Percentiles rank a stretch among this genome's conserved stretches.
Evolutionary conservation across 2,888 invertebrate species (phyloP).

Genomic region (Zygaena filipendulae): DNA sequence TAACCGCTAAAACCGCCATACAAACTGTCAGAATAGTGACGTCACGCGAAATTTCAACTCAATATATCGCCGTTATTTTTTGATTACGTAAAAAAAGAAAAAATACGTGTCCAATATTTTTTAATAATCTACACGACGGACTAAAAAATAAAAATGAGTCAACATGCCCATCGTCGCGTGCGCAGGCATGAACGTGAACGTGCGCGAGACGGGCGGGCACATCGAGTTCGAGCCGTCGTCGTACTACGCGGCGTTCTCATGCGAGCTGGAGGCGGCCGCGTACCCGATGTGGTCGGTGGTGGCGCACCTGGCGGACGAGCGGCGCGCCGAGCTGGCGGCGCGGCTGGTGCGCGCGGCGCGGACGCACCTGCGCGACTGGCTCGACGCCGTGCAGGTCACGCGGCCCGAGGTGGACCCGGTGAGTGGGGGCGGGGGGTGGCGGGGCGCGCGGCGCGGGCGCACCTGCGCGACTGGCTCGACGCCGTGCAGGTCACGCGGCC

Average conservation of each 20-base stretch:
- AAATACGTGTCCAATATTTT: too few species aligned
- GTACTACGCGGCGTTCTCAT: conserved; percentile 97
- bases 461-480: conserved; percentile 90
- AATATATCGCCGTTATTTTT: too few species aligned
- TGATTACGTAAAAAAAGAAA: too few species aligned
- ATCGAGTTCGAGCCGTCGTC: conserved; percentile 97
- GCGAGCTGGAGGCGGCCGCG: conserved; percentile 96
- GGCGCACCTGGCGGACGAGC: conserved; percentile 82
- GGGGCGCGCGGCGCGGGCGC: conserved; percentile 78
- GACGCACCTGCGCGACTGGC: conserved; percentile 86
- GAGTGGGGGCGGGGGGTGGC: conserved; percentile 84
- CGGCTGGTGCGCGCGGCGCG: conserved; percentile 82
- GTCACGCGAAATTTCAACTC: too few species aligned
- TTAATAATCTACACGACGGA: too few species aligned
- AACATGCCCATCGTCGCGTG: too few species aligned
- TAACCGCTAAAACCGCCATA: too few species aligned
- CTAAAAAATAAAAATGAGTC: too few species aligned
- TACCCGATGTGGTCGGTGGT: conserved; percentile 98
- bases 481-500: conserved; percentile 80
- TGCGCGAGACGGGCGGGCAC: conserved; percentile 89
- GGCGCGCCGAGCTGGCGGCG: conserved; percentile 78
- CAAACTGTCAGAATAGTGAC: too few species aligned
- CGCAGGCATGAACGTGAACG: conserved; percentile 95
- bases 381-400: conserved; percentile 83
- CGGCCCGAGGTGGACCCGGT: conserved; percentile 84